phyloP scores from a whole-genome alignment of 2,113 vertebrate species.

The Xerus inauris region DNA sequence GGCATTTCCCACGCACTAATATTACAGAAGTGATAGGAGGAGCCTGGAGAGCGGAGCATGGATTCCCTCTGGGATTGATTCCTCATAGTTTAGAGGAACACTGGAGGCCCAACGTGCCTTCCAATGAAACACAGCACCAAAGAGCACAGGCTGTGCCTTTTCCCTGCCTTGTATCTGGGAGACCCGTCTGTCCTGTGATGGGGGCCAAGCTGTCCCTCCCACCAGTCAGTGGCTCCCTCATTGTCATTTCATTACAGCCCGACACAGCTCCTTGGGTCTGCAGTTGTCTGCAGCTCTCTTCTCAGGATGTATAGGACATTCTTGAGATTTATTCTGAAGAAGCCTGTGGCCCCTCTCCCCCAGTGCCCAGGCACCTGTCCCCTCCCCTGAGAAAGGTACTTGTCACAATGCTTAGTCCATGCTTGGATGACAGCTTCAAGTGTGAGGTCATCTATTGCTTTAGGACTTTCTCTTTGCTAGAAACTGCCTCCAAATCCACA shows the following conservation, averaged over 20 bases:
- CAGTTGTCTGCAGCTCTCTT: no score
- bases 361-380: conserved; percentile 27
- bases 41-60: neutral
- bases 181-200: rapidly evolving
- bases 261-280: no score
- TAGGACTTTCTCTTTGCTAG: conserved; percentile 51
- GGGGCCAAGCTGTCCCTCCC: neutral
- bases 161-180: neutral
- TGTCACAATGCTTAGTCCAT: conserved; percentile 62
- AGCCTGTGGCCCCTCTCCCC: conserved; percentile 4
- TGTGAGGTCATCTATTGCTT: conserved; percentile 48
- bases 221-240: neutral
- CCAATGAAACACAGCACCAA: neutral
- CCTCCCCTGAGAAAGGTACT: conserved; percentile 67
- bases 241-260: neutral
- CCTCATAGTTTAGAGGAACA: neutral
- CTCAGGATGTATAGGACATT: neutral
- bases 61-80: neutral
- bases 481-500: conserved; percentile 47
- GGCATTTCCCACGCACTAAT: neutral
- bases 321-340: neutral
- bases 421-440: conserved; percentile 57
- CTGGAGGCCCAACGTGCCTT: neutral
- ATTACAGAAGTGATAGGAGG: neutral
- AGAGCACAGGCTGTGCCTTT: neutral